phyloP scores from a whole-genome alignment of 2,113 vertebrate species.

The Terrapene triunguis region DNA sequence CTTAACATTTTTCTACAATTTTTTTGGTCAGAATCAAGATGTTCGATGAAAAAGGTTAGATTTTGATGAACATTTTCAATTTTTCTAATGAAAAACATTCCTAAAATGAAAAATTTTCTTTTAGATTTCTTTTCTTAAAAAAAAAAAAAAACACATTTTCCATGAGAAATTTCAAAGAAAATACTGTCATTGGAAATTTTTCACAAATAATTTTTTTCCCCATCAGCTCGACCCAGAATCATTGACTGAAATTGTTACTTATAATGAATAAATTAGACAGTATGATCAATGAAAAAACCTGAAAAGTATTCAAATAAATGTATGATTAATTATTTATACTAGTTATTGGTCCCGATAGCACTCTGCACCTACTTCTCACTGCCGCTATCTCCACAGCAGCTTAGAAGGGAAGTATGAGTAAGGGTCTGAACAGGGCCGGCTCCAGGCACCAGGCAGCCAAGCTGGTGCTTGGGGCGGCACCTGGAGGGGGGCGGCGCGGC shows the following conservation, averaged over 20 bases:
- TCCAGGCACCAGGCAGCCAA: no score
- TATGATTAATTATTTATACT: background rate
- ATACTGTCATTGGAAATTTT: background rate
- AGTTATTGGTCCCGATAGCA: background rate
- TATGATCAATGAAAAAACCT: background rate
- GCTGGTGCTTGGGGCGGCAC: no score
- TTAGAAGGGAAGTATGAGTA: background rate
- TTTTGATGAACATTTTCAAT: background rate
- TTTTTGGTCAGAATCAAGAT: no score
- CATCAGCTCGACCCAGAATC: background rate
- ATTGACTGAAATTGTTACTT: background rate
- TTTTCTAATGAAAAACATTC: background rate
- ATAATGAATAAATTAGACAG: background rate
- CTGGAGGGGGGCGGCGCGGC: no score
- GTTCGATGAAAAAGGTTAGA: no score
- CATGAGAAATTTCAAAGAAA: constrained; percentile 46
- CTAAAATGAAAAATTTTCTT: background rate
- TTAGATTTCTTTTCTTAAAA: background rate
- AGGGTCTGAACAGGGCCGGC: no score
- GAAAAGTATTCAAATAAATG: background rate
- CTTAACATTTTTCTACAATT: no score
- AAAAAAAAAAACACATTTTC: background rate
- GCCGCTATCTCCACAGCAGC: no score
- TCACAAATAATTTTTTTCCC: background rate
- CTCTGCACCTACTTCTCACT: background rate